Conservation (phyloP, 2,113 vertebrate genomes). For the Beaufortia kweichowensis region DNA sequence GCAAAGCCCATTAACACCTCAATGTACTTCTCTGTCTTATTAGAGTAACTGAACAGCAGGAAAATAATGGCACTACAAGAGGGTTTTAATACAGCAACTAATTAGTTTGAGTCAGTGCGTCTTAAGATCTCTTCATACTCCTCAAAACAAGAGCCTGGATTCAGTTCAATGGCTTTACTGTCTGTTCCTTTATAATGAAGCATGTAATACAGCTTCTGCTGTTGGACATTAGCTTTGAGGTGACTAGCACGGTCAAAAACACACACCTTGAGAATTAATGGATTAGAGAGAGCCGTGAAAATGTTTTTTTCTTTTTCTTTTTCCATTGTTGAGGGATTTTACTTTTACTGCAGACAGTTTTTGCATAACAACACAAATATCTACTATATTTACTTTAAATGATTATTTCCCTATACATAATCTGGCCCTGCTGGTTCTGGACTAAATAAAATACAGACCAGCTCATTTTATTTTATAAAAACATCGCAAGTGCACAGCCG, state of each 20-base stretch:
- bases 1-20: slow-evolving; percentile 15
- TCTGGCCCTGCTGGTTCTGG: no score
- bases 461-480: background rate
- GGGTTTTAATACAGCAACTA: slow-evolving; percentile 33
- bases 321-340: no score
- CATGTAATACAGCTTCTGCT: slow-evolving; percentile 38
- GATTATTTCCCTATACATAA: no score
- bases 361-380: no score
- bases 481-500: background rate
- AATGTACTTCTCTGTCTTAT: background rate
- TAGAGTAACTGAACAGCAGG: slow-evolving; percentile 35
- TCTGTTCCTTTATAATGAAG: slow-evolving; percentile 40
- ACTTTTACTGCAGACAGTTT: no score
- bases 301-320: no score
- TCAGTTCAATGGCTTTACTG: slow-evolving; percentile 6
- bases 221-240: slow-evolving; percentile 51
- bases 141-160: slow-evolving; percentile 16
- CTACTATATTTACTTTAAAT: no score
- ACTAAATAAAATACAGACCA: background rate
- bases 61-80: slow-evolving; percentile 20
- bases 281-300: slow-evolving; percentile 41
- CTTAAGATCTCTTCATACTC: slow-evolving; percentile 38
- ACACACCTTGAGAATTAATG: slow-evolving; percentile 43
- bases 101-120: slow-evolving; percentile 39
- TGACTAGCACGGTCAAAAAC: slow-evolving; percentile 29